A percentile compares a stretch with the other conserved stretches of the same genome.
Evolutionary conservation across 2,797 vertebrate genomes (phyloP).

Genomic region (Manis pentadactyla): DNA sequence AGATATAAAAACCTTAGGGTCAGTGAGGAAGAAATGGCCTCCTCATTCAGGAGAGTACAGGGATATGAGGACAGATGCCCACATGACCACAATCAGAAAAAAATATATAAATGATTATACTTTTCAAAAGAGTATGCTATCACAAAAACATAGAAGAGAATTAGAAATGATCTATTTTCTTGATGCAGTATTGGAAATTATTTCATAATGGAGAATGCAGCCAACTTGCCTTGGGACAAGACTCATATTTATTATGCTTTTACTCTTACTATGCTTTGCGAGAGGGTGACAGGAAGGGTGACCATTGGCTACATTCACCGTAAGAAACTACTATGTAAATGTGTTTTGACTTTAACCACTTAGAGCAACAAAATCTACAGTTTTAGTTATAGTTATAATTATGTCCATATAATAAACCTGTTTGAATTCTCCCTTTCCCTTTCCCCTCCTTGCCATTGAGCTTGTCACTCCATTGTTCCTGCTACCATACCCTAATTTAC

Average conservation of each 20-base stretch:
- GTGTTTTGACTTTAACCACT: not conserved
- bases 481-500: not conserved
- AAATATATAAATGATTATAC: not conserved
- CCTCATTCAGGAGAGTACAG: not conserved
- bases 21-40: not conserved
- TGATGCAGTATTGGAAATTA: not conserved
- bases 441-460: not conserved
- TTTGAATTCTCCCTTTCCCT: not conserved
- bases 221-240: not conserved
- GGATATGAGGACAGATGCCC: not conserved
- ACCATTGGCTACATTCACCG: not conserved
- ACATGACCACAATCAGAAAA: not conserved
- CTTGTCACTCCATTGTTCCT: fast-evolving
- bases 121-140: not conserved
- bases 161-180: not conserved
- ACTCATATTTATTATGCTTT: not conserved
- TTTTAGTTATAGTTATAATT: not conserved
- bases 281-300: not conserved
- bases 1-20: not conserved
- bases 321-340: not conserved
- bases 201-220: not conserved
- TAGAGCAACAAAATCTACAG: not conserved
- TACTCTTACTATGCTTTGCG: not conserved
- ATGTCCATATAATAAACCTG: not conserved
- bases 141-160: not conserved